phyloP scores from a whole-genome alignment of 2,888 invertebrate species.

The Volucella zonaria region DNA sequence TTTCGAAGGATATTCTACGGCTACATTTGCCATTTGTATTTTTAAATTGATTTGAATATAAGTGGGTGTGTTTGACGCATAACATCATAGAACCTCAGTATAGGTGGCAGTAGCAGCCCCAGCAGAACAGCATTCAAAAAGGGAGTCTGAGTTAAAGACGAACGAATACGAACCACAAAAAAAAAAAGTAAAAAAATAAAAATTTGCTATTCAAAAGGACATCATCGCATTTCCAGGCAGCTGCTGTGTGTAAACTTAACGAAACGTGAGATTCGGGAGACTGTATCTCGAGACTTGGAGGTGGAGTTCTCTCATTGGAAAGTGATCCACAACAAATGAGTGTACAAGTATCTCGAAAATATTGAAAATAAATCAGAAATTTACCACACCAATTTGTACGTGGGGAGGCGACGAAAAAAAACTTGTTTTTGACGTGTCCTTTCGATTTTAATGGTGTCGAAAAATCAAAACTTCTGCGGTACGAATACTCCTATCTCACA shows the following conservation, averaged over 20 bases:
- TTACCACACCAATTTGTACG: slow-evolving; percentile 52
- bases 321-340: slow-evolving; percentile 72
- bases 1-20: slow-evolving; percentile 25
- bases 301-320: slow-evolving; percentile 66
- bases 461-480: slow-evolving; percentile 14
- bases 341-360: slow-evolving; percentile 44
- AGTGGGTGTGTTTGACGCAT: slow-evolving; percentile 79
- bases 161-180: not conserved
- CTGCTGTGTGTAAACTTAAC: slow-evolving; percentile 74
- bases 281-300: slow-evolving; percentile 14
- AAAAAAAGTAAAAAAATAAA: slow-evolving; percentile 11
- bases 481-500: not conserved
- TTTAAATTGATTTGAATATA: slow-evolving; percentile 67
- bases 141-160: slow-evolving; percentile 39
- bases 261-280: slow-evolving; percentile 54
- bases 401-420: slow-evolving; percentile 19
- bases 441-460: slow-evolving; percentile 21
- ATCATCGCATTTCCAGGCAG: slow-evolving; percentile 76
- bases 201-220: slow-evolving; percentile 77
- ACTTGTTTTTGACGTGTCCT: slow-evolving; percentile 44
- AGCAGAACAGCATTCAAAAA: slow-evolving; percentile 56
- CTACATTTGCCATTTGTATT: slow-evolving; percentile 50
- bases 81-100: slow-evolving; percentile 73
- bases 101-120: slow-evolving; percentile 55
- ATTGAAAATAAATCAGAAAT: slow-evolving; percentile 70